phyloP scores from a whole-genome alignment of 2,888 invertebrate species.

The Drosophila borealis region DNA sequence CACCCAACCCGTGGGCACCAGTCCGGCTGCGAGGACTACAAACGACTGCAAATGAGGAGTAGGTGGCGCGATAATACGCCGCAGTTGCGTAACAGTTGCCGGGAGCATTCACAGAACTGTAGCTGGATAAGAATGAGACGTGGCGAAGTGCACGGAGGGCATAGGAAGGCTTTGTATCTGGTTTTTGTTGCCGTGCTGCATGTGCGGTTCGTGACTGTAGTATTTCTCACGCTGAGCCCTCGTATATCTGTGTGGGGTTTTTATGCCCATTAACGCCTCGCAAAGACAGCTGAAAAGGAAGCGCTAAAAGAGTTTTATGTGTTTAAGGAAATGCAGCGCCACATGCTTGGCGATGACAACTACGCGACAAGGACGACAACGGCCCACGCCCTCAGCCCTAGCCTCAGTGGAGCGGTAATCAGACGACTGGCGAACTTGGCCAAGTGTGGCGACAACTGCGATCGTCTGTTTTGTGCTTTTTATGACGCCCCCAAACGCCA shows the following conservation, averaged over 20 bases:
- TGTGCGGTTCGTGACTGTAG: slow-evolving; percentile 60
- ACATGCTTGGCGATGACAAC: slow-evolving; percentile 58
- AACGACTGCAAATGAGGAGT: slow-evolving; percentile 68
- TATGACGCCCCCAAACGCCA: slow-evolving; percentile 17
- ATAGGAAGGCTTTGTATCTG: slow-evolving; percentile 49
- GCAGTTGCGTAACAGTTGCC: slow-evolving; percentile 67
- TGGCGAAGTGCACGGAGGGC: slow-evolving; percentile 3
- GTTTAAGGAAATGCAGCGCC: slow-evolving; percentile 71
- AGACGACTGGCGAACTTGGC: slow-evolving; percentile 69
- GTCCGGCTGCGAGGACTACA: slow-evolving; percentile 46
- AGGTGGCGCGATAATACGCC: slow-evolving; percentile 63
- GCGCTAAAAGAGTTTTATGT: slow-evolving; percentile 75
- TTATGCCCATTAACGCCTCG: slow-evolving; percentile 71
- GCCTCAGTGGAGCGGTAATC: slow-evolving; percentile 53
- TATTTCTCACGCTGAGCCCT: slow-evolving; percentile 65
- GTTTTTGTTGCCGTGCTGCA: slow-evolving; percentile 54
- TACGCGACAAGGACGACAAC: slow-evolving; percentile 47
- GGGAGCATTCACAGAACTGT: slow-evolving; percentile 25
- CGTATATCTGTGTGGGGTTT: slow-evolving; percentile 48
- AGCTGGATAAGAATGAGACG: slow-evolving; percentile 20
- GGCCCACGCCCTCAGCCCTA: slow-evolving; percentile 4
- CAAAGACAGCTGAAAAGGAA: slow-evolving; percentile 69
- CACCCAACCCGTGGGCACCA: slow-evolving; percentile 22
- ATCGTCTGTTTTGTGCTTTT: slow-evolving; percentile 67
- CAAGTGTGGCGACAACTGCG: slow-evolving; percentile 66